Base-by-base conservation (phyloP, 1,140 invertebrate genomes). In the Drosophila quadrilineata region DNA sequence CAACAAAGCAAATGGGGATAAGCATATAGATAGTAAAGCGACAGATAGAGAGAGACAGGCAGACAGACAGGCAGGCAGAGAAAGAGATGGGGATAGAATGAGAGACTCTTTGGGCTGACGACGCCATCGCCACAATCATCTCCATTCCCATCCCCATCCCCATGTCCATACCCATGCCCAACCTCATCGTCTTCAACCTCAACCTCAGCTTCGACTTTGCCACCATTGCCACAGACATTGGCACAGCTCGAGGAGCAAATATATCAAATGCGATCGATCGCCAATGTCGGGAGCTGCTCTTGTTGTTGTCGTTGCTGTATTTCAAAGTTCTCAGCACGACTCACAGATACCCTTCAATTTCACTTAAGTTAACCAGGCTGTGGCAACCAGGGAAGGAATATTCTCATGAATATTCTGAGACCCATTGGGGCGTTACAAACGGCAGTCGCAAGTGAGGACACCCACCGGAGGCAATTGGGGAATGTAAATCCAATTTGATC, bases 251-350 rank as follows among this genome's bases (percentile, higher is more conserved):
- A 76, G 75, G 69, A 73, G 82, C 82, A 76, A 87, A 87, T 87
- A 87, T 87, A 87, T 87, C 82, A 87, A 87, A 87, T 74, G 82
- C 75, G 82, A 87, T 87, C 82, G 82, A 87, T 87, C 82, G 75
- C 74, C 75, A 87, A 76, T 76, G 79, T 79, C 79, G 79, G 79
- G 80, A 84, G 66, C 79, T n/a, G n/a, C n/a, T 68, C 66, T 68
- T 65, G 66, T 45, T 71, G 60, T 54, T 63, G 62, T 68, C 57
- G 36, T 38, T 33, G 19, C 26, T 26, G 1, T 2, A 4, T 2
- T 22, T 16, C 6, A 35, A 0, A 6, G n/a, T n/a, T n/a, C n/a
- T n/a, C n/a, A n/a, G n/a, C n/a, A 28, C 26, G 48, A 38, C 9
- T 6, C 0, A 14, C 0, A 4, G 19, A 60, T 60, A 21, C 63